A percentile compares a stretch with the other conserved stretches of the same genome.
Conservation (phyloP, 1,140 invertebrate genomes). For the Drosophila kohkoa region DNA sequence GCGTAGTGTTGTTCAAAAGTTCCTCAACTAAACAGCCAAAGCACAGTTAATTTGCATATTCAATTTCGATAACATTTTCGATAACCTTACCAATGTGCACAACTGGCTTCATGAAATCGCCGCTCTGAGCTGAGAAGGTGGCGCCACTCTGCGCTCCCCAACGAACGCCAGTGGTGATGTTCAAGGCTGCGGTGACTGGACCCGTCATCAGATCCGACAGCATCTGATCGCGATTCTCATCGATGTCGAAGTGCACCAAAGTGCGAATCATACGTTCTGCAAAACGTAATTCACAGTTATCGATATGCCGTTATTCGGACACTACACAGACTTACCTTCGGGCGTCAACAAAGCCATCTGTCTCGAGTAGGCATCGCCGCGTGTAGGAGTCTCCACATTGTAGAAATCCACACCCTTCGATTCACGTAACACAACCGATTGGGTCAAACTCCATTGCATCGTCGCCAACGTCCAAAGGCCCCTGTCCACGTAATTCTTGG, state of each 20-base stretch:
- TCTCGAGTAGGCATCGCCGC: constrained; percentile 53
- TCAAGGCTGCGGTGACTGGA: constrained; percentile 88
- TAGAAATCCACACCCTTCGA: constrained; percentile 92
- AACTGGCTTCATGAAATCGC: constrained; percentile 95
- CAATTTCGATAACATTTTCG: not conserved
- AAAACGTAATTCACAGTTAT: not conserved
- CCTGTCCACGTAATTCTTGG: constrained; percentile 86
- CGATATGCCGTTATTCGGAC: not conserved
- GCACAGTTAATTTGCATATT: not conserved
- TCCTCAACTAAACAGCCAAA: constrained; percentile 87
- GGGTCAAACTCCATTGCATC: constrained; percentile 87
- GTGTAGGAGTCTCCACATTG: constrained; percentile 88
- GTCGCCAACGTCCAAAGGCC: constrained; percentile 88
- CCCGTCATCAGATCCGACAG: constrained; percentile 90
- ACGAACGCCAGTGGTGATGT: constrained; percentile 87
- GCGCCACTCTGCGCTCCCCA: constrained; percentile 87
- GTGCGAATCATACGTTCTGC: constrained; percentile 77
- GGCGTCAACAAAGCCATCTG: constrained; percentile 38
- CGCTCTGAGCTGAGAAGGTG: constrained; percentile 88
- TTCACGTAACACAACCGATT: constrained; percentile 86
- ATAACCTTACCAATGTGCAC: constrained; percentile 87
- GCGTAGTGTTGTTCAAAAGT: constrained; percentile 88
- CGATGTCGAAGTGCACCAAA: constrained; percentile 77
- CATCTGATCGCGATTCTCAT: constrained; percentile 71
- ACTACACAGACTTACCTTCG: constrained; percentile 31